Base-by-base conservation (phyloP, 2,113 vertebrate species). In the Paralichthys olivaceus region DNA sequence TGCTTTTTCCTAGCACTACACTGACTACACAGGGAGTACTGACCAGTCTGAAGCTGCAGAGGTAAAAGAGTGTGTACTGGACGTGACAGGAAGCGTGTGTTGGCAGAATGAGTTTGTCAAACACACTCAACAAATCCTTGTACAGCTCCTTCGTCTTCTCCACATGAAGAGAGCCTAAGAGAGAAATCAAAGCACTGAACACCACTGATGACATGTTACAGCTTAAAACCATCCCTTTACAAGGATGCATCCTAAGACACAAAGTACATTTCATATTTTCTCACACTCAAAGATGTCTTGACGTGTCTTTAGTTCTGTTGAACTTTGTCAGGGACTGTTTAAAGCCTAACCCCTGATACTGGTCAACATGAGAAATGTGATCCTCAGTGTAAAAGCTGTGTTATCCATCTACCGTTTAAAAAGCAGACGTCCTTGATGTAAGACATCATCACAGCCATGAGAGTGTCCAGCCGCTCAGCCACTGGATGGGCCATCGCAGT, bases 11-110 rank as follows among this genome's bases (percentile, higher is more conserved):
- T 49, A 20, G 19, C 45, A 49, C 15, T 22, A 53, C 19, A 53
- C 2, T 22, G 49, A 22, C 45, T n/a, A 49, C 17, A n/a, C 12
- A 49, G 14, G n/a, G 5, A 26, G 23, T 6, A 96, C 96, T 95
- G 80, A 99, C 98, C 97, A 97, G 72, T 87, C 94, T 97, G 93
- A 99, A 98, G 93, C 98, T 98, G 87, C 96, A 98, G 80, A 99
- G 95, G 90, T 98, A 98, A 78, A 99, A 99, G 80, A 99, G 91
- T 66, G 90, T 91, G 86, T 95, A 99, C 79, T 99, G 98, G n/a
- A 98, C 94, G 0, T 99, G 98, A 84, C 94, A 95, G 1, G 94
- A 99, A 47, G 96, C 98, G 0, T 99, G 97, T 1, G 98, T 99
- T 8, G 97, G 96, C 77, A 99, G 93, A 34, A 99, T 94, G 61